Base-by-base conservation (phyloP, 2,797 vertebrate genomes). In the Crypturellus tataupa region DNA sequence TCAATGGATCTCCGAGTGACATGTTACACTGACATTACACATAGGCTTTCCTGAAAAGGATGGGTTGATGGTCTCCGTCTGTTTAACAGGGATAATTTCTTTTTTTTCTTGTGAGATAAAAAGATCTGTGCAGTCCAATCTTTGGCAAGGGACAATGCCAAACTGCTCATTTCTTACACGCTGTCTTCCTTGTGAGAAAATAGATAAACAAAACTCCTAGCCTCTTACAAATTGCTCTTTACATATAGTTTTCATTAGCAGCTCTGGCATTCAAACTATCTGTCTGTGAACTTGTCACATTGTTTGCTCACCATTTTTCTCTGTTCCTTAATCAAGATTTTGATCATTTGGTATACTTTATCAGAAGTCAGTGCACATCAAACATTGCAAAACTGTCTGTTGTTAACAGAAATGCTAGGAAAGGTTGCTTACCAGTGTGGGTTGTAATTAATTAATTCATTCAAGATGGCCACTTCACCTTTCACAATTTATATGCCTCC, bases 371-470 rank as follows among this genome's bases (percentile, higher is more conserved):
- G 17, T 65, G 29, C 8, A 68, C 6, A 23, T 44, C 13, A 79
- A 37, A 51, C 35, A 9, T 33, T 64, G 27, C 27, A 21, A 47
- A 62, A 35, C 11, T 62, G 7, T 75, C 68, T 75, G 49, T 42
- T 73, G 35, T 3, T 35, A 63, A 73, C 3, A 91, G 73, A 79
- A 94, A 65, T 12, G 44, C 23, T 79, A 59, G 16, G 83, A 80
- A 69, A 79, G 3, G 9, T 53, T 73, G 20, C 18, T 63, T 69
- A 69, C 16, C 25, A 46, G 39, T 27, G n/a, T 29, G 33, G 7
- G n/a, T 35, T 73, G 3, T 29, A 68, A 86, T 12, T 12, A 46
- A 10, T 59, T 69, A 64, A 27, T 49, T 70, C 20, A 64, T 53
- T 58, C 40, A 63, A 1, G 6, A 76, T 44, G n/a, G 42, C 12